Evolutionary conservation across 2,797 vertebrate species (phyloP).

Genomic region (Cephalopachus bancanus): DNA sequence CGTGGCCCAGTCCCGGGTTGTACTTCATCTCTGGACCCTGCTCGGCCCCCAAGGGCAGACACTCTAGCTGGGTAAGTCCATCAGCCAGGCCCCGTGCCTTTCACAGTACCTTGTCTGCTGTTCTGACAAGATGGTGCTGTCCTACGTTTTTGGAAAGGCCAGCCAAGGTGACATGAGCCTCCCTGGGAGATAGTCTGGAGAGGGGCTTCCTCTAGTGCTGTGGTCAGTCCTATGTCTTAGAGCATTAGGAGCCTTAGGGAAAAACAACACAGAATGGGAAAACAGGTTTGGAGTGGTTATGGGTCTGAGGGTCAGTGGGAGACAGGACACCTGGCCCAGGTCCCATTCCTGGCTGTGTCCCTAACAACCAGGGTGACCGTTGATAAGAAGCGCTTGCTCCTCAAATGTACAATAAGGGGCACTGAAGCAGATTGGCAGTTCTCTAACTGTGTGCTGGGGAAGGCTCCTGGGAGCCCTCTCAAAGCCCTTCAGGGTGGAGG

Average conservation of each 20-base stretch:
- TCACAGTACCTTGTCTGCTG: not conserved
- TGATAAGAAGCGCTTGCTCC: not conserved
- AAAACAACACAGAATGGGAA: not conserved
- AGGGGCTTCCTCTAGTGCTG: not conserved
- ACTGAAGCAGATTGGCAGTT: not conserved
- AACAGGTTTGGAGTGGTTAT: not conserved
- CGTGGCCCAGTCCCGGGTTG: not conserved
- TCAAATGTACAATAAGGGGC: not conserved
- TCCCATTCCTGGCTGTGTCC: not conserved
- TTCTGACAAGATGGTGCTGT: no score
- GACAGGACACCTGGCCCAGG: not conserved
- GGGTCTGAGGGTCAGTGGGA: not conserved
- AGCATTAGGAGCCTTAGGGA: not conserved
- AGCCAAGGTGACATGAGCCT: not conserved
- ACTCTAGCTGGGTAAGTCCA: not conserved
- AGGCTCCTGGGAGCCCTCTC: not conserved
- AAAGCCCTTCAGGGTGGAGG: not conserved
- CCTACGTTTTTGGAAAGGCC: not conserved
- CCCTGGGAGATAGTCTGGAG: not conserved
- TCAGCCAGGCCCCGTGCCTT: fast-evolving
- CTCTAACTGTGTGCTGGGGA: not conserved
- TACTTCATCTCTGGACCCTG: not conserved
- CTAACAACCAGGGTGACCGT: not conserved
- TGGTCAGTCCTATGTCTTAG: not conserved
- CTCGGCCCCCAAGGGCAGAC: not conserved